Percentiles rank a stretch among this genome's conserved stretches.
Evolutionary conservation across 1,140 invertebrate genomes (phyloP).

Genomic region (Laodelphax striatellus): DNA sequence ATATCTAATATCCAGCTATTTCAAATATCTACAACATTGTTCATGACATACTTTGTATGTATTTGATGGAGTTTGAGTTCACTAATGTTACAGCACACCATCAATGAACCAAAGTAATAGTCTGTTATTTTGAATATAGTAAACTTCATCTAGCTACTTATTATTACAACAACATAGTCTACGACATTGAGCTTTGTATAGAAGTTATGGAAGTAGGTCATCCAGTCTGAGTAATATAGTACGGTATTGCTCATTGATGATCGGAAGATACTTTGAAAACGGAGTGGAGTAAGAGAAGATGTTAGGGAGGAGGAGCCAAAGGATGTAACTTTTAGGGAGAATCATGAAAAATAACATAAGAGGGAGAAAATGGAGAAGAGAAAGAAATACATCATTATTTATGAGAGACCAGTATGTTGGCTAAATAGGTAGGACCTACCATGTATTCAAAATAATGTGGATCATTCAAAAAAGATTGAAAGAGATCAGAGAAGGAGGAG

Average conservation of each 20-base stretch:
- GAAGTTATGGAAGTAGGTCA: not conserved
- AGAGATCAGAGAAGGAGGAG: not conserved
- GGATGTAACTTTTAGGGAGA: no score
- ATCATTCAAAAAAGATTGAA: conserved; percentile 2
- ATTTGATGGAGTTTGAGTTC: no score
- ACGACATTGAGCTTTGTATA: not conserved
- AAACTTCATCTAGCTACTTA: not conserved
- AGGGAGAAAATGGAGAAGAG: not conserved
- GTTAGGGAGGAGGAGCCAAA: no score
- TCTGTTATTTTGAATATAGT: not conserved
- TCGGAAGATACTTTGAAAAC: not conserved
- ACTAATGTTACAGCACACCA: not conserved
- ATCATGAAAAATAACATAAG: no score
- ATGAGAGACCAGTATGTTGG: not conserved
- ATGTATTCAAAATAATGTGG: not conserved
- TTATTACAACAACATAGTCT: not conserved
- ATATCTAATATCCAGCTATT: no score
- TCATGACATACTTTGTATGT: no score
- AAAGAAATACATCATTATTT: not conserved
- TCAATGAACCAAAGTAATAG: not conserved
- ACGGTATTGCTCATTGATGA: not conserved
- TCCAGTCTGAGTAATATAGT: not conserved
- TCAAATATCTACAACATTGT: no score
- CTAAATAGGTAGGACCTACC: not conserved
- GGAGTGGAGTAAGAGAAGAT: no score